Evolutionary conservation across 2,888 invertebrate species (phyloP).

Genomic region (Nineta flava): DNA sequence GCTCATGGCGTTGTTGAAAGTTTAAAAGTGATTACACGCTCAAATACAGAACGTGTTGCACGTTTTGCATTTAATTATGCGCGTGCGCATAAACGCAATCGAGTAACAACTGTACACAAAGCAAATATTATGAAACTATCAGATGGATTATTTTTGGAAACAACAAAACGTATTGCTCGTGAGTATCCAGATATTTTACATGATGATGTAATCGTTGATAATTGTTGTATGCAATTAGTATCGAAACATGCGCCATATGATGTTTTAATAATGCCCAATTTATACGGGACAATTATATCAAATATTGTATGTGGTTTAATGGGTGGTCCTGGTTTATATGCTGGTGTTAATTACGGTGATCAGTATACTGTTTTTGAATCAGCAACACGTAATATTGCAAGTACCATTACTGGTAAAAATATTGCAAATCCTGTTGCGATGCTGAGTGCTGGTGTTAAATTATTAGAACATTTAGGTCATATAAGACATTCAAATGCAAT

Average conservation of each 20-base stretch:
- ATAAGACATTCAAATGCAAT: conserved; percentile 11
- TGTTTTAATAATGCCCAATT: conserved; percentile 92
- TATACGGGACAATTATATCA: conserved; percentile 92
- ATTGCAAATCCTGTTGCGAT: conserved; percentile 17
- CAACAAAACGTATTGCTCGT: conserved; percentile 66
- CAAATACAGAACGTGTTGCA: conserved; percentile 36
- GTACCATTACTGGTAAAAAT: conserved; percentile 11
- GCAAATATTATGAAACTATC: conserved; percentile 73
- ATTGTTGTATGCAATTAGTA: conserved; percentile 94
- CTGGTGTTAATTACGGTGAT: conserved; percentile 88
- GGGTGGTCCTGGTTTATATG: conserved; percentile 87
- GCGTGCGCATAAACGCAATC: conserved; percentile 32
- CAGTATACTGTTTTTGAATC: conserved; percentile 31
- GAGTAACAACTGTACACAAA: conserved; percentile 47
- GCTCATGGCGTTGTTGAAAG: conserved; percentile 44
- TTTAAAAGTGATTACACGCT: conserved; percentile 35
- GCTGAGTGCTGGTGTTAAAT: conserved; percentile 14
- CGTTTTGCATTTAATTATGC: conserved; percentile 45
- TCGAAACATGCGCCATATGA: conserved; percentile 92
- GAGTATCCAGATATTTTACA: conserved; percentile 84
- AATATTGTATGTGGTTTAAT: conserved; percentile 93
- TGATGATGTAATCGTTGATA: conserved; percentile 95
- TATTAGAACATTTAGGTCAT: conserved; percentile 15
- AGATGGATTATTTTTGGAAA: conserved; percentile 92
- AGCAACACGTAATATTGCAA: conserved; percentile 14